Evolutionary conservation across 2,113 vertebrate species (phyloP).

Genomic region (Mugil cephalus): DNA sequence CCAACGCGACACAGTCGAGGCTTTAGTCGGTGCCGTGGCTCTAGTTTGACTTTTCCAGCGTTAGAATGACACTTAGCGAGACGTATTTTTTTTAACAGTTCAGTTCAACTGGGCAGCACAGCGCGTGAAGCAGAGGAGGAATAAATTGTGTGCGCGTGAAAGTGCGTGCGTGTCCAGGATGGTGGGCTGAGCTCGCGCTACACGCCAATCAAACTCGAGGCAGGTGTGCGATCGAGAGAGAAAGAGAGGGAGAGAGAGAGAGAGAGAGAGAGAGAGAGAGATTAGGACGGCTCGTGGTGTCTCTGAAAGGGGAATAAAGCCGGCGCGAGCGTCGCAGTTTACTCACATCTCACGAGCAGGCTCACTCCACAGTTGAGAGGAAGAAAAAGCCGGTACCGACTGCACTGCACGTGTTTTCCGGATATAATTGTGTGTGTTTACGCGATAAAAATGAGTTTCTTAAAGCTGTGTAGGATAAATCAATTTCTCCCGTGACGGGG

Average conservation of each 20-base stretch:
- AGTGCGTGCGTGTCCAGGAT: slow-evolving; percentile 16
- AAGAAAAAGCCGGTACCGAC: not conserved
- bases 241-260: slow-evolving; percentile 24
- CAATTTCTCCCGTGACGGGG: slow-evolving; percentile 33
- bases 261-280: slow-evolving; percentile 19
- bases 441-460: slow-evolving; percentile 38
- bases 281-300: slow-evolving; percentile 64
- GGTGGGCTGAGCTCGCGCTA: slow-evolving; percentile 70
- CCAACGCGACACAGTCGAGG: not conserved
- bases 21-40: not conserved
- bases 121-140: slow-evolving; percentile 19
- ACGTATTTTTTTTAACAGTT: slow-evolving; percentile 59
- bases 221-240: slow-evolving; percentile 41
- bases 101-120: not conserved
- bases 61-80: slow-evolving; percentile 47
- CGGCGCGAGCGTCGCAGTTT: slow-evolving; percentile 72
- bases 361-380: slow-evolving; percentile 33
- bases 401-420: slow-evolving; percentile 6
- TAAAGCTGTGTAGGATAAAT: slow-evolving; percentile 17
- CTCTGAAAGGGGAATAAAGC: slow-evolving; percentile 79
- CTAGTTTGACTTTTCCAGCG: slow-evolving; percentile 58
- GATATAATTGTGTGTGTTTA: slow-evolving; percentile 40
- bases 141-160: slow-evolving; percentile 25
- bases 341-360: slow-evolving; percentile 70
- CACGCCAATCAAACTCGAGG: slow-evolving; percentile 81